These are phyloP conservation scores for Eulemur coronatus DNA, from an alignment of 2,797 vertebrate species.

Conservation along the genomic window DNA sequence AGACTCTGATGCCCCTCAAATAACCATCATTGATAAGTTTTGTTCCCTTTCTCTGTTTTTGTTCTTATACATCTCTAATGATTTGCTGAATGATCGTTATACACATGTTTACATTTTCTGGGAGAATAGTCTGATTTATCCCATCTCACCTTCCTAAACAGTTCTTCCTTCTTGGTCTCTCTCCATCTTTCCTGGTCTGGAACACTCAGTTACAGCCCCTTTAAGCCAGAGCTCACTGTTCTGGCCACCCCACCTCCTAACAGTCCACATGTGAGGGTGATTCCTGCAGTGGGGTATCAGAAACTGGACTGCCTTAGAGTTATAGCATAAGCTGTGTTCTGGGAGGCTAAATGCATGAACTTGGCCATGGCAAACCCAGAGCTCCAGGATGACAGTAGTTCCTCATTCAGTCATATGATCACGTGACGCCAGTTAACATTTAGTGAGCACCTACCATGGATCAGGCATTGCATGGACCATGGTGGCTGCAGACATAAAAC, in stretches of 20 bases:
- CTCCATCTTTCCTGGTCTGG: background rate
- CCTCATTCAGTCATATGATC: background rate
- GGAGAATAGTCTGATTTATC: background rate
- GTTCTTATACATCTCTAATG: background rate
- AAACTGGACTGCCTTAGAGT: background rate
- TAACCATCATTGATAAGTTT: background rate
- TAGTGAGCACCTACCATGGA: background rate
- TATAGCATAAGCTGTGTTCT: background rate
- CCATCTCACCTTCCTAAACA: background rate
- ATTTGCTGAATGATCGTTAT: background rate
- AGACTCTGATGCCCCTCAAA: background rate
- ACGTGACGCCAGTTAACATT: background rate
- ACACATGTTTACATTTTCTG: background rate
- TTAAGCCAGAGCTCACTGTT: background rate
- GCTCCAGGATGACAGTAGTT: background rate
- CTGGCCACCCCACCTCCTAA: background rate
- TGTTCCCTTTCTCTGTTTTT: background rate
- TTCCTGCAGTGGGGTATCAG: background rate
- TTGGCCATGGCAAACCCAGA: background rate
- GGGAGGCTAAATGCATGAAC: background rate
- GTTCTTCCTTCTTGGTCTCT: background rate
- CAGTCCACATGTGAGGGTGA: background rate
- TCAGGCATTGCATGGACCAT: accelerated
- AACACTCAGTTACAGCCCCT: background rate
- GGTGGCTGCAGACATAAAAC: background rate